These are phyloP conservation scores for Cygnus buccinator DNA, from an alignment of 2,113 vertebrate species.

Conservation along the genomic window DNA sequence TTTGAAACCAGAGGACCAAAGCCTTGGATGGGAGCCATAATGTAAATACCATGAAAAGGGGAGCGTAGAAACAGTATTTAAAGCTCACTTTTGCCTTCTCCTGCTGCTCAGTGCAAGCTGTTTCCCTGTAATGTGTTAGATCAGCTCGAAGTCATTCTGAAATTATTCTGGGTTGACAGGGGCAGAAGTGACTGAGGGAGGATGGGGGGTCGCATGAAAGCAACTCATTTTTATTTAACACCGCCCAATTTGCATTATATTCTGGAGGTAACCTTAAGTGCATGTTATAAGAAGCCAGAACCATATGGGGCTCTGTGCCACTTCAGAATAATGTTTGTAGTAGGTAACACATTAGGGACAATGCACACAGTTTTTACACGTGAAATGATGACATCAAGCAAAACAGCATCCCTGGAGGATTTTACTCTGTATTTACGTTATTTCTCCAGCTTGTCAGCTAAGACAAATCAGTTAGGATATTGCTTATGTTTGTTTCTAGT, in stretches of 20 bases:
- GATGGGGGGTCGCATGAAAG: background rate
- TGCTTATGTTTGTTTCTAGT: background rate
- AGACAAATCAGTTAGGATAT: background rate
- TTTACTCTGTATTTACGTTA: background rate
- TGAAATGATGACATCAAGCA: background rate
- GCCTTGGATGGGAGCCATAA: background rate
- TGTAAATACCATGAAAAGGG: constrained; percentile 16
- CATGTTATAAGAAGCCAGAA: background rate
- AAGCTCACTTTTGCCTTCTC: constrained; percentile 23
- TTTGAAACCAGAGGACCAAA: constrained; percentile 31
- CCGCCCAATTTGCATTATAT: background rate
- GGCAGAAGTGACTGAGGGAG: background rate
- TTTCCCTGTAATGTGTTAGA: background rate
- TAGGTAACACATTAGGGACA: background rate
- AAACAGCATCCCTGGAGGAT: background rate
- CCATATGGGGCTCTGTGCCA: background rate
- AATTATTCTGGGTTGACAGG: background rate
- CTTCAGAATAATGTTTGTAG: background rate
- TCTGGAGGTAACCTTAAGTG: background rate
- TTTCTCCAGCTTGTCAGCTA: background rate
- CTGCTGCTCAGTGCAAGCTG: constrained; percentile 16
- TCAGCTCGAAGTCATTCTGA: background rate
- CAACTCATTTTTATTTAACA: background rate
- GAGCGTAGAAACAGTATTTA: background rate
- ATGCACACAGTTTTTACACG: background rate